Base-by-base conservation (phyloP, 2,888 invertebrate species). In the Nomada fabriciana region DNA sequence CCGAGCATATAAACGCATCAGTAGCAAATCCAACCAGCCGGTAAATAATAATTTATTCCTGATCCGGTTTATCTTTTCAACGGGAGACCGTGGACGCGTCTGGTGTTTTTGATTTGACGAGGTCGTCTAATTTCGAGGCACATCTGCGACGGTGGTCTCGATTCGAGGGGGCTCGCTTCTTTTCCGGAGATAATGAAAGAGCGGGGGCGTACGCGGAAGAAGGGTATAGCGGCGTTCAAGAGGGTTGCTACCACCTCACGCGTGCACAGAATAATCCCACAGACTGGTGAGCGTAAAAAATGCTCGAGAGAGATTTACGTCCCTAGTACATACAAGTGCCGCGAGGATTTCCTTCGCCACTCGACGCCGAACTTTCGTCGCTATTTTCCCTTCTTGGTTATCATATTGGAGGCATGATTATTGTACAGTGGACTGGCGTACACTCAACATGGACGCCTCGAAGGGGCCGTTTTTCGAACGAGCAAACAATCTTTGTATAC, bases 61-160 rank as follows among this genome's bases (percentile, higher is more conserved):
- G n/a, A 57, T 25, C 53, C 29, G 57, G 55, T 71, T 75, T 25
- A 64, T 81, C 72, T 61, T 65, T 47, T 72, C 18, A 74, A 69
- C 67, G 42, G 42, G 67, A 63, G 50, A 18, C 50, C 13, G 18
- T 25, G 77, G 57, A 60, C 86, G 77, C 84, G 84, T 88, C 89
- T 87, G 89, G 86, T 84, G 80, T 82, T 89, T 84, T 85, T 84
- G 84, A 84, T 86, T 80, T 75, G 86, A 89, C 88, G 81, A 80
- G 84, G 75, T 81, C 84, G 84, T 86, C 86, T 89, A 88, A 88
- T 88, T 88, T 89, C 82, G 82, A 86, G 83, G 75, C 88, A 85
- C 88, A 88, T 88, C 89, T 88, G 88, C 89, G 88, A 89, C 89
- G 88, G 81, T 79, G 84, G 71, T 85, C 87, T 78, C 85, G 83